Percentiles rank a stretch among this genome's conserved stretches.
phyloP scores from a whole-genome alignment of 2,113 vertebrate species.

The Mus spicilegus region DNA sequence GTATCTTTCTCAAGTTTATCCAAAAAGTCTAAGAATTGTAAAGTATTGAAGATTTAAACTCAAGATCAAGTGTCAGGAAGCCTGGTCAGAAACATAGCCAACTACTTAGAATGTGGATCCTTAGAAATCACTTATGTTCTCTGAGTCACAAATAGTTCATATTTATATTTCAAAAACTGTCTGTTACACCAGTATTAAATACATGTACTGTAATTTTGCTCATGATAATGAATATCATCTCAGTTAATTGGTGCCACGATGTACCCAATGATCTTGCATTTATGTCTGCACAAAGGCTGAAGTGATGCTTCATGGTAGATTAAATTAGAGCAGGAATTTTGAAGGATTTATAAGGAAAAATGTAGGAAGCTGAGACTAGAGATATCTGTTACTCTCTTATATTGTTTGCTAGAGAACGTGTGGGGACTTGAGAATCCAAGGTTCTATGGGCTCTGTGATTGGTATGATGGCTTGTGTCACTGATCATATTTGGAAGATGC shows the following conservation, averaged over 20 bases:
- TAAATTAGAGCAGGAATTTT: background rate
- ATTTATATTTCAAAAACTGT: background rate
- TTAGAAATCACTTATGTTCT: background rate
- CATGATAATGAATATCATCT: background rate
- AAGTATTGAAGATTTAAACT: background rate
- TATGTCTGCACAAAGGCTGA: background rate
- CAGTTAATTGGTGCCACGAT: background rate
- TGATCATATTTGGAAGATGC: background rate
- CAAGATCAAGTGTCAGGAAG: background rate
- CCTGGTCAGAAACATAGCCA: background rate
- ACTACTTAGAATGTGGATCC: background rate
- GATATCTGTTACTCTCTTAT: background rate
- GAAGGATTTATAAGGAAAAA: background rate
- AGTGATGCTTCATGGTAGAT: background rate
- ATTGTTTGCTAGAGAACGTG: background rate
- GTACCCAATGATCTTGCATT: background rate
- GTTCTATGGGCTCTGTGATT: background rate
- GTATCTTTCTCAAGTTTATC: background rate
- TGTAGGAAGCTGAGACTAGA: background rate
- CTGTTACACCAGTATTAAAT: background rate
- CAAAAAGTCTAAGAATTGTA: background rate
- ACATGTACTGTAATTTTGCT: background rate
- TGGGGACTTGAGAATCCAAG: background rate
- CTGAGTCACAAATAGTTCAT: background rate
- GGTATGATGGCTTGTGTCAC: background rate